These are phyloP conservation scores for Drosophila takahashii DNA, from an alignment of 1,140 invertebrate species.

Conservation along the genomic window DNA sequence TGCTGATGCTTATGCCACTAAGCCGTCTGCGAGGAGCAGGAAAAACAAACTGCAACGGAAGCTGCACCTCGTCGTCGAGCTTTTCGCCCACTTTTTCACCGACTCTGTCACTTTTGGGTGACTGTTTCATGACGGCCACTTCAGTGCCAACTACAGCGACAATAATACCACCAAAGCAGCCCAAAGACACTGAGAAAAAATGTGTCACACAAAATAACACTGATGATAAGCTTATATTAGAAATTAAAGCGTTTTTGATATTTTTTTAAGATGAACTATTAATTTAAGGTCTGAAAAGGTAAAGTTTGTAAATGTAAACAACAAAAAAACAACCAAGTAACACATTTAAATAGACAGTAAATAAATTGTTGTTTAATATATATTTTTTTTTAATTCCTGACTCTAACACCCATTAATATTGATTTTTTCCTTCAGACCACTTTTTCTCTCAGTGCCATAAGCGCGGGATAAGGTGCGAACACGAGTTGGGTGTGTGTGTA, in stretches of 20 bases:
- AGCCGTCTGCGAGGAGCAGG: conserved; percentile 67
- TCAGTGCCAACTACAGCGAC: conserved; percentile 77
- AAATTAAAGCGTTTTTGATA: neutral
- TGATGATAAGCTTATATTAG: neutral
- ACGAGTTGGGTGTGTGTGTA: conserved; percentile 36
- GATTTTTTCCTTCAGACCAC: neutral
- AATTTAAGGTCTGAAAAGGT: too few relatives aligned
- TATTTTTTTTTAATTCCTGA: neutral
- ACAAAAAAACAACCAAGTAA: too few relatives aligned
- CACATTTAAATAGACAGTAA: too few relatives aligned
- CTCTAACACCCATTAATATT: neutral
- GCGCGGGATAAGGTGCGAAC: conserved; percentile 62
- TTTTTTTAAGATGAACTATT: too few relatives aligned
- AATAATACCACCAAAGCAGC: conserved; percentile 67
- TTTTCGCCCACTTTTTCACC: conserved; percentile 14
- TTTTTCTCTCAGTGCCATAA: conserved; percentile 16
- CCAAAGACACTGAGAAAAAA: neutral
- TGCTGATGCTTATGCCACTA: conserved; percentile 59
- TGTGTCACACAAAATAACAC: neutral
- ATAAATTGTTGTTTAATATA: too few relatives aligned
- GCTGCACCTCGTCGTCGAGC: conserved; percentile 57
- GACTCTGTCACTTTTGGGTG: conserved; percentile 62
- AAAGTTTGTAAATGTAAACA: too few relatives aligned
- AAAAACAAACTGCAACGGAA: conserved; percentile 78
- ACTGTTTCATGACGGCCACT: conserved; percentile 77